Evolutionary conservation across 1,140 invertebrate species (phyloP), one percentile per base, ranked within the genome.

Genomic region (Drosophila tani): DNA sequence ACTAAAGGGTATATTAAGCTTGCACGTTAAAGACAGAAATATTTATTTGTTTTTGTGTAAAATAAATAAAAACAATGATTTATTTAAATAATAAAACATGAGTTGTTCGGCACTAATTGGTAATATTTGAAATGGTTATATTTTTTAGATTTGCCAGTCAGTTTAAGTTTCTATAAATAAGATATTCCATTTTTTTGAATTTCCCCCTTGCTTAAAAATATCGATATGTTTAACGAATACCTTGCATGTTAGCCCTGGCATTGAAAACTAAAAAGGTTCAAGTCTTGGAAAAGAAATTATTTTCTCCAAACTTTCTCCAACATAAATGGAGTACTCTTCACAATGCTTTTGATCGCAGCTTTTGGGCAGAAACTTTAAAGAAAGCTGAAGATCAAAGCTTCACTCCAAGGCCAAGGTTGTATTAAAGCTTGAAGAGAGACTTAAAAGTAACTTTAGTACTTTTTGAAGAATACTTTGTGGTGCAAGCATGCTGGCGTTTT

Each of bases 251-350:
- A 8, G 32, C 51, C 51, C 51, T 60, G 29, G 47, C 17, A 11
- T 55, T 19, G 4, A 14, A 8, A 0, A 19, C 0, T 35, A 35
- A 3, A 1, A 15, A 17, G 67, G 67, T 70, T 70, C 9, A 55
- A 45, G 2, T 46, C 40, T 55, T 46, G 49, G 67, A 29, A 50
- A 38, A 70, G 29, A 55, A 40, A 38, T 17, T 40, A 17, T 19
- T 38, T 15, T 1, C 12, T n/a, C 1, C 1, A 6, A 21, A 51
- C 40, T 62, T 14, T 58, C 32, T 27, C 29, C 11, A 11, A 2
- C 19, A 27, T 58, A 27, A 56, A 69, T 82, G 56, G 24, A 75
- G 69, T 59, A 66, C 45, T 12, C 19, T 32, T 46, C 9, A 12
- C 27, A 47, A 24, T 11, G 19, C 29, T 38, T 43, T 53, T 12